These are phyloP conservation scores for Zaprionus ghesquierei DNA, from an alignment of 1,140 invertebrate genomes.

Conservation along the genomic window DNA sequence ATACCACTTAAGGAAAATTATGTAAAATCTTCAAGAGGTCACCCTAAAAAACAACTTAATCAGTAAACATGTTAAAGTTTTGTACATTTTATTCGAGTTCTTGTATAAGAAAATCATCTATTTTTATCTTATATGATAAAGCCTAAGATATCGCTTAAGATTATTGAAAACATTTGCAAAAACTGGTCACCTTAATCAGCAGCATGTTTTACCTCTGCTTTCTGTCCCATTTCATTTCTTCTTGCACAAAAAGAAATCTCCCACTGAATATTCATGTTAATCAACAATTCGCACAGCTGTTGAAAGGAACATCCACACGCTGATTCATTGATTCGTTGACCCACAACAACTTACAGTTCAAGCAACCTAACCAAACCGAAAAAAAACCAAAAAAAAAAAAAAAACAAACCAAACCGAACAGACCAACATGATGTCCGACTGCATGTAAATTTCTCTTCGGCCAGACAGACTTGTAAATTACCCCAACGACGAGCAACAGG, in stretches of 20 bases:
- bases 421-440: conserved; percentile 31
- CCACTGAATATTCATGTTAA: conserved; percentile 15
- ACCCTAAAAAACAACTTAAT: no score
- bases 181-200: neutral
- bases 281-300: conserved; percentile 64
- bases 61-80: no score
- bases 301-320: conserved; percentile 44
- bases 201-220: neutral
- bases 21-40: neutral
- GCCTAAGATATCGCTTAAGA: no score
- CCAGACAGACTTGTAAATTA: conserved; percentile 73
- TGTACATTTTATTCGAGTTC: no score
- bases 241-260: neutral
- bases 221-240: neutral
- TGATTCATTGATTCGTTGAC: conserved; percentile 77
- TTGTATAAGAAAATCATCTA: no score
- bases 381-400: neutral
- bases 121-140: no score
- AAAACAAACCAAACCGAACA: conserved; percentile 3
- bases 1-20: no score
- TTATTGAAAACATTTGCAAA: neutral
- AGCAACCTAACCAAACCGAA: conserved; percentile 28
- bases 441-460: conserved; percentile 58
- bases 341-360: conserved; percentile 57
- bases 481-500: conserved; percentile 41